Evolutionary conservation across 2,113 vertebrate genomes (phyloP).

Genomic region (Psettodes erumei): DNA sequence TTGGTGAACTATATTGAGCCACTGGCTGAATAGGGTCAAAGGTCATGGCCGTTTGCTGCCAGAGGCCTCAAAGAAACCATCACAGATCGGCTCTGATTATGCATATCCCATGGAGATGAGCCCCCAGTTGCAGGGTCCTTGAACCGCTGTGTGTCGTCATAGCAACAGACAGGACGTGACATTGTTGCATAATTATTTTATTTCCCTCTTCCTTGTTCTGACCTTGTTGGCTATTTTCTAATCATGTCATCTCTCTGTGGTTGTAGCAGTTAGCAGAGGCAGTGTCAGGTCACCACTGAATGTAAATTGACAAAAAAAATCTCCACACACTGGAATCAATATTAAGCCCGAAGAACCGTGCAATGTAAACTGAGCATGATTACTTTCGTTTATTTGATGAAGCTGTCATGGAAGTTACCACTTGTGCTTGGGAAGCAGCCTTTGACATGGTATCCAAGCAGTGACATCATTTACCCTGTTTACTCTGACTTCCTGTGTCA

Average conservation of each 20-base stretch:
- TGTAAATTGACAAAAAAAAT: conserved; percentile 7
- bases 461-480: neutral
- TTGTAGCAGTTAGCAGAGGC: neutral
- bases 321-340: neutral
- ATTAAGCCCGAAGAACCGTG: neutral
- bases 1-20: conserved; percentile 52
- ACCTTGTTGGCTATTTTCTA: conserved; percentile 51
- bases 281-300: conserved; percentile 6
- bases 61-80: conserved; percentile 60
- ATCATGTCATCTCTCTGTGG: conserved; percentile 22
- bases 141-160: conserved; percentile 74
- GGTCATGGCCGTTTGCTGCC: conserved; percentile 56
- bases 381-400: too few species aligned
- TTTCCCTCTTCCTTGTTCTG: conserved; percentile 39
- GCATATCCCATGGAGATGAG: conserved; percentile 71
- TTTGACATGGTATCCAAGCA: neutral
- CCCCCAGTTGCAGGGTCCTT: conserved; percentile 47
- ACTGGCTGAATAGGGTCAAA: conserved; percentile 63
- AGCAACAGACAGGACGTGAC: conserved; percentile 78
- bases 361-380: neutral
- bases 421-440: neutral
- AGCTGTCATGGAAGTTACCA: too few species aligned
- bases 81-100: conserved; percentile 56
- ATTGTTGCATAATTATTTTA: conserved; percentile 67
- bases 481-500: neutral